Percentiles rank a stretch among this genome's conserved stretches.
Evolutionary conservation across 2,113 vertebrate genomes (phyloP).

Genomic region (Oryzias melastigma): DNA sequence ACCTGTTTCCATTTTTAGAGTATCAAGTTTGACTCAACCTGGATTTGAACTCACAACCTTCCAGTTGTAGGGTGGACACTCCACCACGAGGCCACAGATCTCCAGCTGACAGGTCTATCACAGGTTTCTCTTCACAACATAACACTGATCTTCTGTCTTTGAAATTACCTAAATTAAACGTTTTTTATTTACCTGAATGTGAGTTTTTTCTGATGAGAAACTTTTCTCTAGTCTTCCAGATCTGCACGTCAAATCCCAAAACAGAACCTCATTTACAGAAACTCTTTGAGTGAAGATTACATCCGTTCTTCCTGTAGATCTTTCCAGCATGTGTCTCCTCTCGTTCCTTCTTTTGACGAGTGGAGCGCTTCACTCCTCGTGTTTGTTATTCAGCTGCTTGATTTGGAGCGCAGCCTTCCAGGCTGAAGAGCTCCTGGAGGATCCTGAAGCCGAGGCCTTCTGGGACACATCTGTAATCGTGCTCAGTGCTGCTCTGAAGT

Average conservation of each 20-base stretch:
- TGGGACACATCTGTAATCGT: constrained; percentile 50
- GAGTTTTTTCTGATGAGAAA: constrained; percentile 16
- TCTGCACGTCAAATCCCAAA: constrained; percentile 1
- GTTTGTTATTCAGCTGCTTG: constrained; percentile 28
- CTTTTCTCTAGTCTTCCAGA: constrained; percentile 2
- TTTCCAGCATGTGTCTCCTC: background rate
- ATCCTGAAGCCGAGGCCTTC: constrained; percentile 29
- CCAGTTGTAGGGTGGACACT: too few relatives aligned
- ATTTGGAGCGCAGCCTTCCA: constrained; percentile 47
- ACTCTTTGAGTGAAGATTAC: background rate
- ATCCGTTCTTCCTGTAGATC: background rate
- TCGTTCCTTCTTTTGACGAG: background rate
- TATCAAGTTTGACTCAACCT: too few relatives aligned
- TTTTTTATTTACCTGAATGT: background rate
- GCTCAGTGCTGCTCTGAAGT: constrained; percentile 37
- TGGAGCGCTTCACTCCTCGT: background rate
- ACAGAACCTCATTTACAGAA: constrained; percentile 2
- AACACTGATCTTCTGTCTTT: background rate
- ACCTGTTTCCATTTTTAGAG: too few relatives aligned
- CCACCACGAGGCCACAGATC: background rate
- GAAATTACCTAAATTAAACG: too few relatives aligned
- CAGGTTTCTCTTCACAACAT: constrained; percentile 8
- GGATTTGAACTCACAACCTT: too few relatives aligned
- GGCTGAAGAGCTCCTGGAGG: constrained; percentile 49
- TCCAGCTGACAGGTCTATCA: constrained; percentile 7